phyloP scores from a whole-genome alignment of 2,888 invertebrate species.

The Drosophila meridiana region DNA sequence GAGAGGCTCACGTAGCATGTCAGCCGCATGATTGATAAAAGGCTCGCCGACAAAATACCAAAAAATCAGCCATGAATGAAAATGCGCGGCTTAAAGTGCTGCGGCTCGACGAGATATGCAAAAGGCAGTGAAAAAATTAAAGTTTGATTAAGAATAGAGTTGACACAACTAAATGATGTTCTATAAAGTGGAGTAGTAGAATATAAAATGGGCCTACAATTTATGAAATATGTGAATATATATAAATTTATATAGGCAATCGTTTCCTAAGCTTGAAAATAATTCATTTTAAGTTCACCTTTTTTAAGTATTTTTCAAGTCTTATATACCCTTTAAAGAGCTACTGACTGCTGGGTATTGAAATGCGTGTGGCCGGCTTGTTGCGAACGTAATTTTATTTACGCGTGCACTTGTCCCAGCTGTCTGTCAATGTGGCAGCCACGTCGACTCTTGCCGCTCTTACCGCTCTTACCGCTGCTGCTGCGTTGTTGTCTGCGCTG shows the following conservation, averaged over 20 bases:
- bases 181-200: neutral
- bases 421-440: constrained; percentile 67
- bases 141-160: neutral
- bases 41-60: constrained; percentile 75
- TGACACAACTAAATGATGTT: constrained; percentile 8
- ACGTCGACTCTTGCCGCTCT: constrained; percentile 26
- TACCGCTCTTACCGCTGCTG: constrained; percentile 24
- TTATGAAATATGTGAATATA: neutral
- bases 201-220: too few species aligned
- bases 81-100: constrained; percentile 65
- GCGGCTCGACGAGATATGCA: constrained; percentile 59
- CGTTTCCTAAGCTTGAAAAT: neutral
- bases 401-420: constrained; percentile 66
- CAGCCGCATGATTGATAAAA: constrained; percentile 76
- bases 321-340: constrained; percentile 17
- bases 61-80: constrained; percentile 76
- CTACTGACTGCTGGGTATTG: constrained; percentile 5
- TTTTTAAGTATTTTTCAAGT: neutral
- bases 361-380: constrained; percentile 72
- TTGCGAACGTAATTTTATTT: constrained; percentile 76
- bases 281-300: neutral
- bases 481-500: constrained; percentile 46
- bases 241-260: neutral
- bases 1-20: constrained; percentile 66
- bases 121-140: constrained; percentile 31